These are phyloP conservation scores for Dynastes maya DNA, from an alignment of 2,888 invertebrate genomes.

Conservation along the genomic window DNA sequence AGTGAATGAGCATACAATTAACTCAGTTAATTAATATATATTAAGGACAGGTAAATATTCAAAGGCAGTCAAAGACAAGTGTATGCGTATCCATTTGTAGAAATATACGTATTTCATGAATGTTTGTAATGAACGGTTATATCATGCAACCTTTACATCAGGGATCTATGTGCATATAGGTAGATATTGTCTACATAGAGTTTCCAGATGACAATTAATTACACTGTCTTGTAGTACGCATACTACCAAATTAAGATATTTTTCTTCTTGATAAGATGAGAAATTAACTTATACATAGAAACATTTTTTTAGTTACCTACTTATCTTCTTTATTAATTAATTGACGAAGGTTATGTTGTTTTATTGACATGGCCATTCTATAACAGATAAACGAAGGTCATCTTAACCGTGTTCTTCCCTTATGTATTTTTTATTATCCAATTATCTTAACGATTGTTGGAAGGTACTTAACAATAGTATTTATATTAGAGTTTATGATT, in stretches of 20 bases:
- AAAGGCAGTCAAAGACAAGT: slow-evolving; percentile 12
- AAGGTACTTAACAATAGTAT: no score
- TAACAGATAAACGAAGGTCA: no score
- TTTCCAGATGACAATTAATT: background rate
- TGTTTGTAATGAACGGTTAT: slow-evolving; percentile 6
- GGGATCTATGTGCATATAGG: background rate
- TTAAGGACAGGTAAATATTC: slow-evolving; percentile 7
- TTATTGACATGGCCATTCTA: background rate
- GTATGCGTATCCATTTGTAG: slow-evolving; percentile 7
- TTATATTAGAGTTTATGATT: no score
- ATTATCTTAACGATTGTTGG: no score
- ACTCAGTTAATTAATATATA: slow-evolving; percentile 4
- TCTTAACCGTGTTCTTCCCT: no score
- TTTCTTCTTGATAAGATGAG: no score
- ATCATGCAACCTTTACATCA: slow-evolving; percentile 8
- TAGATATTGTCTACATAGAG: background rate
- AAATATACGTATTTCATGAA: slow-evolving; percentile 6
- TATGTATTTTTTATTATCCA: no score
- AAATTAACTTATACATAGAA: no score
- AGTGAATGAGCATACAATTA: slow-evolving; percentile 10
- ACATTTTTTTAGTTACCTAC: no score
- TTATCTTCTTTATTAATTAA: background rate
- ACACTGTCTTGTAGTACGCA: background rate
- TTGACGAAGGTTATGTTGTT: background rate
- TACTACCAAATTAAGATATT: no score